Evolutionary conservation across 2,888 invertebrate species (phyloP).

Genomic region (Melanostoma scalare): DNA sequence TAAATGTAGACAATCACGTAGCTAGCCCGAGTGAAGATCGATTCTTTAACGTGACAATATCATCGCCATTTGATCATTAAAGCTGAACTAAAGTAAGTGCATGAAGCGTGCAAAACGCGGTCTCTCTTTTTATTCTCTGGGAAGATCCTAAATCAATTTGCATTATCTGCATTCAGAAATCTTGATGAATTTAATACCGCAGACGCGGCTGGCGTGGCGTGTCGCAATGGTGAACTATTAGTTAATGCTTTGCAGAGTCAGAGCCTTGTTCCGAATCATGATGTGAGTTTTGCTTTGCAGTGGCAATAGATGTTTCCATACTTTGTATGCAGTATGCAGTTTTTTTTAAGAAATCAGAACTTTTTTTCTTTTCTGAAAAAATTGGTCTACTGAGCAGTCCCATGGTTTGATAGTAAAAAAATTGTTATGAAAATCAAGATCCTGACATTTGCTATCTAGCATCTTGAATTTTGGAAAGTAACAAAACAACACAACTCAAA

Average conservation of each 20-base stretch:
- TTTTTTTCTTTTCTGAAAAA: no score
- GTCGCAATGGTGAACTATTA: constrained; percentile 34
- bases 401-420: no score
- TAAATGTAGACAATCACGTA: constrained; percentile 14
- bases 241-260: constrained; percentile 19
- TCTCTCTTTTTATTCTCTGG: constrained; percentile 14
- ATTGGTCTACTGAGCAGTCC: no score
- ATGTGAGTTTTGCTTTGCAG: not conserved
- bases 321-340: no score
- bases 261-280: constrained; percentile 30
- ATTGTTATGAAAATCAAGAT: no score
- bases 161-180: constrained; percentile 55
- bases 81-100: constrained; percentile 33
- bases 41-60: constrained; percentile 60
- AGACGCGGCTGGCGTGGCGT: not conserved
- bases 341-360: no score
- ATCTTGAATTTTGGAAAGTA: no score
- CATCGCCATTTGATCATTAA: constrained; percentile 54
- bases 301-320: no score
- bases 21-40: constrained; percentile 31
- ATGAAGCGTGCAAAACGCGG: constrained; percentile 41
- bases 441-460: no score
- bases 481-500: no score
- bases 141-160: constrained; percentile 68
- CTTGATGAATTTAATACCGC: constrained; percentile 44